phyloP scores from a whole-genome alignment of 2,888 invertebrate species.

The Pycnomerus fuliginosus region DNA sequence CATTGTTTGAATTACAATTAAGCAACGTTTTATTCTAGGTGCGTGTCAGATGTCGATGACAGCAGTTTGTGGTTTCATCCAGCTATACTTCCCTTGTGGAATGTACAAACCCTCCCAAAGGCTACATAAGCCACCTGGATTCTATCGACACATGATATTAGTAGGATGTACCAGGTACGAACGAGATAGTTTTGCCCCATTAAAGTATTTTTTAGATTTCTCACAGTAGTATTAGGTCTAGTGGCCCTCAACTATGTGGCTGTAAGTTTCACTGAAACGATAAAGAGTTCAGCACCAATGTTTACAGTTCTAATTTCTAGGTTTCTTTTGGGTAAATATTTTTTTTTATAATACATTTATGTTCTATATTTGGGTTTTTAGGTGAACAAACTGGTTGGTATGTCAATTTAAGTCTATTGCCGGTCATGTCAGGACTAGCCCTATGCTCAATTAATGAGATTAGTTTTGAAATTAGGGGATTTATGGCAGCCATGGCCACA shows the following conservation, averaged over 20 bases:
- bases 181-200: neutral
- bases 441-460: slow-evolving; percentile 76
- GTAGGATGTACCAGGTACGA: slow-evolving; percentile 69
- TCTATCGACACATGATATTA: slow-evolving; percentile 71
- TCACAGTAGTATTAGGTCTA: slow-evolving; percentile 71
- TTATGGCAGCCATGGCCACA: slow-evolving; percentile 73
- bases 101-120: slow-evolving; percentile 65
- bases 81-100: slow-evolving; percentile 72
- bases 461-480: slow-evolving; percentile 71
- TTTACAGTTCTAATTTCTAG: slow-evolving; percentile 76
- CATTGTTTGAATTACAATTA: slow-evolving; percentile 6
- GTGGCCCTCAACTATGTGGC: slow-evolving; percentile 76
- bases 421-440: slow-evolving; percentile 75
- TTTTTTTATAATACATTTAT: slow-evolving; percentile 3
- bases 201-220: slow-evolving; percentile 57
- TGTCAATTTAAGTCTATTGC: slow-evolving; percentile 71
- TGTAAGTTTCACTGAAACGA: slow-evolving; percentile 79
- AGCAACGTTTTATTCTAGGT: slow-evolving; percentile 52
- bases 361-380: slow-evolving; percentile 35
- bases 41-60: slow-evolving; percentile 77
- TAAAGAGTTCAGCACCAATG: slow-evolving; percentile 77
- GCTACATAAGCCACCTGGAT: slow-evolving; percentile 63
- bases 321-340: slow-evolving; percentile 58
- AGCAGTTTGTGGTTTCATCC: slow-evolving; percentile 70
- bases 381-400: slow-evolving; percentile 67